Evolutionary conservation across 2,113 vertebrate genomes (phyloP).

Genomic region (Melanerpes formicivorus): DNA sequence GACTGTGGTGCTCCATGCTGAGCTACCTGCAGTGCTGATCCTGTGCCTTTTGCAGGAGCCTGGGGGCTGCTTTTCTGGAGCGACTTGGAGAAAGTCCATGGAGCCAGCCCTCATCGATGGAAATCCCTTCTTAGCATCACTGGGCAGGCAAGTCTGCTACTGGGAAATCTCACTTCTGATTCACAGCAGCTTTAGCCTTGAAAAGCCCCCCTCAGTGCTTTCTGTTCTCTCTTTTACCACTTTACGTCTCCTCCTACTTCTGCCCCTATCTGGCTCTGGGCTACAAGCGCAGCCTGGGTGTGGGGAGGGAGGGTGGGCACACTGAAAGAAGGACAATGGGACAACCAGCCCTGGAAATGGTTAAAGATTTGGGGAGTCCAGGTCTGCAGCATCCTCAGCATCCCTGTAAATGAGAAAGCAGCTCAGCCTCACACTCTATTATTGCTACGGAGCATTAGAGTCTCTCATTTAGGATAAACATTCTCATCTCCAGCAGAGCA

Average conservation of each 20-base stretch:
- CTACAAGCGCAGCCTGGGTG: not conserved
- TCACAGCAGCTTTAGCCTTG: not conserved
- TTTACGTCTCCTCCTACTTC: not conserved
- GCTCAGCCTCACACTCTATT: slow-evolving; percentile 53
- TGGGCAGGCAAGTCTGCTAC: not conserved
- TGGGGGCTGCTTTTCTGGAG: not conserved
- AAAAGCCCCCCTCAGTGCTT: not conserved
- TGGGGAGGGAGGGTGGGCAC: not conserved
- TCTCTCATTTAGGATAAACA: slow-evolving; percentile 74
- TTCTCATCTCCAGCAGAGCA: slow-evolving; percentile 73
- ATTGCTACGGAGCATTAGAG: slow-evolving; percentile 63
- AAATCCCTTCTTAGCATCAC: not conserved
- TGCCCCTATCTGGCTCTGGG: not conserved
- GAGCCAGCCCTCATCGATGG: not conserved
- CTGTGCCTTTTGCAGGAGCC: not conserved
- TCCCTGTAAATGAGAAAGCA: slow-evolving; percentile 54
- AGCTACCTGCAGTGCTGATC: not conserved
- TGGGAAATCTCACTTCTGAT: not conserved
- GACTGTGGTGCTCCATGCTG: not conserved
- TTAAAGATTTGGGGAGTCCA: slow-evolving; percentile 33
- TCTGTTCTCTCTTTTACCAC: not conserved
- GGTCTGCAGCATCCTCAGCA: slow-evolving; percentile 43
- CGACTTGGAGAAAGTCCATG: not conserved
- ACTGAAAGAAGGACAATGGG: not conserved
- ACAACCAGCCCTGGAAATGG: not conserved